A percentile compares a stretch with the other conserved stretches of the same genome.
Evolutionary conservation across 2,797 vertebrate genomes (phyloP).

Genomic region (Megalops cyprinoides): DNA sequence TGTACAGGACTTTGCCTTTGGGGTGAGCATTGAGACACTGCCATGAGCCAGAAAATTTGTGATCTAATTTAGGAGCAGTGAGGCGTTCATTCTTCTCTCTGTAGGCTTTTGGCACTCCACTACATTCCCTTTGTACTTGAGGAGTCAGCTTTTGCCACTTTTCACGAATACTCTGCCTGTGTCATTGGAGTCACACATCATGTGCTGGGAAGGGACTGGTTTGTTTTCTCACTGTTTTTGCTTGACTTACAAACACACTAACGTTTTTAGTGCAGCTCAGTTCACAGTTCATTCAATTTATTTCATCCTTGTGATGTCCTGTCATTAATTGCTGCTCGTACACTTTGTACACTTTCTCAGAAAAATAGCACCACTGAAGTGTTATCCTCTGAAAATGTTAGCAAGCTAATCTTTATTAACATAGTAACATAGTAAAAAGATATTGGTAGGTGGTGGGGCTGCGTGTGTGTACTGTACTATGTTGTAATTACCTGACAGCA

Average conservation of each 20-base stretch:
- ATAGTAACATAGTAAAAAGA: too few species aligned
- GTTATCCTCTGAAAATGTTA: not conserved
- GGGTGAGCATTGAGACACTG: slow-evolving; percentile 68
- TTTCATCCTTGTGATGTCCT: too few species aligned
- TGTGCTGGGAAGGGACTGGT: not conserved
- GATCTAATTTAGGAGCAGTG: slow-evolving; percentile 79
- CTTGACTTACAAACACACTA: too few species aligned
- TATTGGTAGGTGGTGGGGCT: not conserved
- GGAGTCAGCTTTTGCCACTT: not conserved
- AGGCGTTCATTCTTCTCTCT: slow-evolving; percentile 68
- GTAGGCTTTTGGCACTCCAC: slow-evolving; percentile 56
- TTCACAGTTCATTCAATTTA: too few species aligned
- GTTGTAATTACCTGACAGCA: too few species aligned
- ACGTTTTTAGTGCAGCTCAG: too few species aligned
- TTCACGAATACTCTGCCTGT: not conserved
- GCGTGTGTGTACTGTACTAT: slow-evolving; percentile 18
- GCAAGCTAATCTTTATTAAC: not conserved
- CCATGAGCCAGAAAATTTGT: slow-evolving; percentile 78
- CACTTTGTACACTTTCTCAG: too few species aligned
- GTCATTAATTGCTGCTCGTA: too few species aligned
- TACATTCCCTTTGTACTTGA: slow-evolving; percentile 37
- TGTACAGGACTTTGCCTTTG: slow-evolving; percentile 74
- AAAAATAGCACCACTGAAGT: too few species aligned
- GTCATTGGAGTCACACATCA: slow-evolving; percentile 8
- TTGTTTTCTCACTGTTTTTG: slow-evolving; percentile 8